Evolutionary conservation across 2,113 vertebrate genomes (phyloP).

Genomic region (Odontesthes bonariensis): DNA sequence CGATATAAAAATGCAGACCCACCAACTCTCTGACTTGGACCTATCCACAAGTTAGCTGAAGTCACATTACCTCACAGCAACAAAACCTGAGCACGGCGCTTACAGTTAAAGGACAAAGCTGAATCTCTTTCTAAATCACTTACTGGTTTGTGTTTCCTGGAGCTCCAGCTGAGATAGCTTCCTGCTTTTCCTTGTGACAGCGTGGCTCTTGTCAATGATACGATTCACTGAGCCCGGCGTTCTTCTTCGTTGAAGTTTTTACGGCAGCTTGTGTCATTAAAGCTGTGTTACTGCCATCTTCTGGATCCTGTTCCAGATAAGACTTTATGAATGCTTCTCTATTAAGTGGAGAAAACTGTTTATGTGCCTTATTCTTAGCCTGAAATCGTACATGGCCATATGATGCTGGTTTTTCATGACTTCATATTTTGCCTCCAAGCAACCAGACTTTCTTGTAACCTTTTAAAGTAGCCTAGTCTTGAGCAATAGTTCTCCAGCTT

Average conservation of each 20-base stretch:
- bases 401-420: too few relatives aligned
- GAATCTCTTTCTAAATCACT: constrained; percentile 13
- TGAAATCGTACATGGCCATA: too few relatives aligned
- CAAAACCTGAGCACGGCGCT: too few relatives aligned
- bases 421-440: too few relatives aligned
- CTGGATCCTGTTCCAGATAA: not conserved
- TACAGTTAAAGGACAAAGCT: too few relatives aligned
- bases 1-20: not conserved
- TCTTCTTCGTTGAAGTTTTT: not conserved
- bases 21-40: not conserved
- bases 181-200: constrained; percentile 32
- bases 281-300: not conserved
- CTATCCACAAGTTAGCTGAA: not conserved
- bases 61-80: not conserved
- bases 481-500: too few relatives aligned
- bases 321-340: too few relatives aligned
- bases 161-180: not conserved
- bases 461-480: too few relatives aligned
- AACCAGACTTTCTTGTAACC: too few relatives aligned
- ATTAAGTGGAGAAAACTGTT: too few relatives aligned
- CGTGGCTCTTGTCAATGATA: constrained; percentile 51
- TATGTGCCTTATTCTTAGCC: too few relatives aligned
- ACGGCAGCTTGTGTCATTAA: not conserved
- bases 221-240: not conserved
- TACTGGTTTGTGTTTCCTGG: constrained; percentile 32